A percentile compares a stretch with the other conserved stretches of the same genome.
phyloP scores from a whole-genome alignment of 2,888 invertebrate genomes.

The Phyllotreta cruciferae region DNA sequence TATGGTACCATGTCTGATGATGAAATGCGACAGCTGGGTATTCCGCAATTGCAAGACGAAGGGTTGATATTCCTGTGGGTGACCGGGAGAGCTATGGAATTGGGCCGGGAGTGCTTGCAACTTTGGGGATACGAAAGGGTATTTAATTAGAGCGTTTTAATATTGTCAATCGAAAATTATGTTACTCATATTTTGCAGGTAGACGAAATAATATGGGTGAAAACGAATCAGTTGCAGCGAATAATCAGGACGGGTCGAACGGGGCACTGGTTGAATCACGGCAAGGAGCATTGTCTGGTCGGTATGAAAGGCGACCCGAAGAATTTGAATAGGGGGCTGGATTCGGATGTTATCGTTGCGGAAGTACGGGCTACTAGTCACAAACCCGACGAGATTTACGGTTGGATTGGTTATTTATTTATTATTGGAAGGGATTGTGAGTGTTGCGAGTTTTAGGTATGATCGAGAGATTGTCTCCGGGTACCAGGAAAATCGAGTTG shows the following conservation, averaged over 20 bases:
- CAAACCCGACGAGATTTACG: constrained; percentile 98
- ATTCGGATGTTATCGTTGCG: constrained; percentile 98
- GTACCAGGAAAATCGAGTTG: constrained; percentile 95
- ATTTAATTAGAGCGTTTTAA: neutral
- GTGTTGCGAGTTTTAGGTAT: constrained; percentile 61
- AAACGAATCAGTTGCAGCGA: constrained; percentile 96
- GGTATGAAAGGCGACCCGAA: constrained; percentile 96
- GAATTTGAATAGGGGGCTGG: constrained; percentile 89
- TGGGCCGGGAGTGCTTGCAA: constrained; percentile 93
- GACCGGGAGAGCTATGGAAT: constrained; percentile 95
- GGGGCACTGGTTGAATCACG: constrained; percentile 98
- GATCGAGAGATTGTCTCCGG: constrained; percentile 94
- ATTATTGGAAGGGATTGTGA: neutral
- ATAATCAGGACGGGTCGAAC: constrained; percentile 97
- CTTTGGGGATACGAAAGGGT: constrained; percentile 95
- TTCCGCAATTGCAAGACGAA: constrained; percentile 93
- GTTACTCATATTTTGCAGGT: too few relatives aligned
- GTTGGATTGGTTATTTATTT: constrained; percentile 61
- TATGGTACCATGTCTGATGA: constrained; percentile 99
- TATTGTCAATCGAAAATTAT: too few relatives aligned
- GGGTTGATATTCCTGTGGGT: constrained; percentile 98
- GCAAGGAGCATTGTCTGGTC: constrained; percentile 96
- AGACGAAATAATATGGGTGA: constrained; percentile 98
- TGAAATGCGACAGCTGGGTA: constrained; percentile 95
- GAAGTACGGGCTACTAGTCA: constrained; percentile 98